phyloP scores from a whole-genome alignment of 2,888 invertebrate genomes.

The Loripinus fragilis region DNA sequence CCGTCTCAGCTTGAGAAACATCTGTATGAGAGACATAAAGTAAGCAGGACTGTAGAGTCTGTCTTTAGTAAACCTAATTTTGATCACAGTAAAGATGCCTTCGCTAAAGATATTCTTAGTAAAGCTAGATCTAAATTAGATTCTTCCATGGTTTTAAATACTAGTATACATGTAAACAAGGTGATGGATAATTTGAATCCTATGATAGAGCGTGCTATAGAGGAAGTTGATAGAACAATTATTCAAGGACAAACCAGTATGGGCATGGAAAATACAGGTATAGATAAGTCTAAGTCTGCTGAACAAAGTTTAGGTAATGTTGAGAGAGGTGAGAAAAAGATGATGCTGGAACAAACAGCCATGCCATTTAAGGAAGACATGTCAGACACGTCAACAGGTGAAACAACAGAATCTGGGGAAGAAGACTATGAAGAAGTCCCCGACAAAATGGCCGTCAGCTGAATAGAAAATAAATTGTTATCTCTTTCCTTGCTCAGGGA shows the following conservation, averaged over 20 bases:
- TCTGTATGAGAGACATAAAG: not conserved
- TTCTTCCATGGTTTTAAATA: not conserved
- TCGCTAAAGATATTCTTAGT: not conserved
- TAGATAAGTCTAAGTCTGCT: not conserved
- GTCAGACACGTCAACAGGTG: not conserved
- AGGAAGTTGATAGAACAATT: not conserved
- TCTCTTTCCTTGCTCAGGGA: too few relatives aligned
- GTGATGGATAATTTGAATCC: not conserved
- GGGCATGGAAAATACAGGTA: too few relatives aligned
- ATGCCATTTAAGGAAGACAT: not conserved
- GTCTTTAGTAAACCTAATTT: not conserved
- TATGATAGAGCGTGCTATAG: not conserved
- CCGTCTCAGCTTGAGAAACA: slow-evolving; percentile 13
- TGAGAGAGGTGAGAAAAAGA: not conserved
- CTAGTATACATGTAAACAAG: not conserved
- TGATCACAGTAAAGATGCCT: not conserved
- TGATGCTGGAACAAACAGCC: not conserved
- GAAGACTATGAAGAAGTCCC: too few relatives aligned
- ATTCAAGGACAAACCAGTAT: not conserved
- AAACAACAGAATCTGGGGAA: too few relatives aligned
- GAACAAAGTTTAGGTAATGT: not conserved
- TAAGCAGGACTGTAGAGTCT: not conserved
- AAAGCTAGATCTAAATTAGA: not conserved
- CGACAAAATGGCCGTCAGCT: too few relatives aligned
- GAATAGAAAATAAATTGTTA: too few relatives aligned